Conservation (phyloP, 2,797 vertebrate genomes). For the Acomys russatus region DNA sequence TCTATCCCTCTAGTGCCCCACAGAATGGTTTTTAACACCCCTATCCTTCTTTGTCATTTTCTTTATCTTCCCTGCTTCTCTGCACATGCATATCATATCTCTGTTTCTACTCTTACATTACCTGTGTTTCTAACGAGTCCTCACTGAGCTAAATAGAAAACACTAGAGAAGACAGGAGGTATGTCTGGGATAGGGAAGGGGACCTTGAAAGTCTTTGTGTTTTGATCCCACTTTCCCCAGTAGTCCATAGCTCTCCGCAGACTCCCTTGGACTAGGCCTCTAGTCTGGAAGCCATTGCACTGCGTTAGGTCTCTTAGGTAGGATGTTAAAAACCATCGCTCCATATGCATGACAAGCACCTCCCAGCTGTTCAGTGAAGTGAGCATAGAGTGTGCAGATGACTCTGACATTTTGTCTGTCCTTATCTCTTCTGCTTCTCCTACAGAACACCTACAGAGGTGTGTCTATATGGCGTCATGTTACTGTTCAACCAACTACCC, state of each 20-base stretch:
- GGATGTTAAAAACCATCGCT: background rate
- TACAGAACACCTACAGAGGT: background rate
- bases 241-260: background rate
- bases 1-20: background rate
- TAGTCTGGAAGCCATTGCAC: background rate
- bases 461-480: background rate
- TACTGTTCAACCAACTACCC: background rate
- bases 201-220: background rate
- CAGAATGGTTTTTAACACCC: background rate
- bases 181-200: background rate
- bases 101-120: background rate
- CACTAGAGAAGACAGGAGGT: background rate
- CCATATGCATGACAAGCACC: background rate
- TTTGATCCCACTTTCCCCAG: rapidly evolving
- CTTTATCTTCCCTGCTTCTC: background rate
- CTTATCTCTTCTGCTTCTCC: background rate
- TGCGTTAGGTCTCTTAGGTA: background rate
- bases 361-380: background rate
- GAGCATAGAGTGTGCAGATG: background rate
- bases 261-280: background rate
- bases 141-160: background rate
- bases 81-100: too few relatives aligned
- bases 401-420: background rate
- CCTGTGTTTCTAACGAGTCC: background rate
- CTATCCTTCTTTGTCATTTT: background rate